Evolutionary conservation across 2,113 vertebrate genomes (phyloP), one percentile per base, ranked within the genome.

Genomic region (Callaeas wilsoni): DNA sequence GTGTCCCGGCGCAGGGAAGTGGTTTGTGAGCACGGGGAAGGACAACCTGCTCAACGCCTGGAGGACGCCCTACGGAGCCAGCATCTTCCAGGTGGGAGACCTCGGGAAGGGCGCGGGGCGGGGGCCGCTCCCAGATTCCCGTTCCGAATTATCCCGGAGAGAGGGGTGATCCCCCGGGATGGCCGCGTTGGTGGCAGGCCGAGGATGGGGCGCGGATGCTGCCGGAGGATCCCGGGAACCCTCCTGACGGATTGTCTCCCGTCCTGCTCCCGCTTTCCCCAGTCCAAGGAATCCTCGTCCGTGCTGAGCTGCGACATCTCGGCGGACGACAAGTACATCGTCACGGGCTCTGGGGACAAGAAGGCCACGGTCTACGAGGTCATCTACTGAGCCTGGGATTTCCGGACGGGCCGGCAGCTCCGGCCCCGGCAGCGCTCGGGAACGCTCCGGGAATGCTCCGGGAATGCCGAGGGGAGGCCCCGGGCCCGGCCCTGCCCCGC

Each of bases 301-400:
- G 99, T 99, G 97, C 97, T 99, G 96, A 99, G 99, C 94, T 99
- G 99, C 17, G 99, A 99, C 98, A 99, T 99, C 97, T 99, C 99
- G 0, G 99, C 99, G 1, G 99, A 99, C 55, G 99, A 99, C 98
- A 99, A 99, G 96, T 99, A 99, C 96, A 99, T 99, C 15, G 99
- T 99, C 94, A 99, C 99, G 7, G 99, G 99, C 95, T 99, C 99
- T 17, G 99, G 99, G 25, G 99, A 99, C 98, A 99, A 99, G 98
- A 99, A 99, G 97, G 99, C 99, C 96, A 99, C 99, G 3, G 99
- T 99, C 91, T 99, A 99, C 44, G 99, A 99, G 98, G 99, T 99
- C 96, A 99, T 99, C 98, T 99, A 99, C 97, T 99, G 97, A 98
- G 13, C 27, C 23, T n/a, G 96, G 93, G 42, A 84, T 3, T 27